These are phyloP conservation scores for Chesias legatella DNA, from an alignment of 2,888 invertebrate genomes.

Conservation along the genomic window DNA sequence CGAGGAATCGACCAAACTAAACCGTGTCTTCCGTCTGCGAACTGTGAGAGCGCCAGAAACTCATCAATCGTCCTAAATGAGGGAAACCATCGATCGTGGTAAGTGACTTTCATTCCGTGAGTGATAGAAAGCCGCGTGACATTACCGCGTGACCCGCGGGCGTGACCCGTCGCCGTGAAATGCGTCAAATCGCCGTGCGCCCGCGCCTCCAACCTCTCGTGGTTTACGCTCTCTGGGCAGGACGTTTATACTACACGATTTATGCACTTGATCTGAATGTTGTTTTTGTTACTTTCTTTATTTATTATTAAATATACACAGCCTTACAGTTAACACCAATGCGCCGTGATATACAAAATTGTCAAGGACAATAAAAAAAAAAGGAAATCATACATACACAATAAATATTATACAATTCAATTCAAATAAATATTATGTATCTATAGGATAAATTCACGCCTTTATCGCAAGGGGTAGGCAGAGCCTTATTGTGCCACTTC, in stretches of 20 bases:
- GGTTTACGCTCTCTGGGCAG: conserved; percentile 42
- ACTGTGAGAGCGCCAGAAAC: conserved; percentile 12
- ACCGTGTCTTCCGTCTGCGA: conserved; percentile 9
- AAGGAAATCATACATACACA: too few species aligned
- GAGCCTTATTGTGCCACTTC: too few species aligned
- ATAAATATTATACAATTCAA: too few species aligned
- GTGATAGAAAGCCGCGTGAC: conserved; percentile 71
- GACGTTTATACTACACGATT: conserved; percentile 34
- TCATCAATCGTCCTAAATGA: conserved; percentile 28
- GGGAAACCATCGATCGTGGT: conserved; percentile 34
- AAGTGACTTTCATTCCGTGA: conserved; percentile 61
- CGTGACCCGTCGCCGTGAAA: conserved; percentile 73
- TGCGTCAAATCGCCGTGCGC: conserved; percentile 79
- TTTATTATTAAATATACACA: too few species aligned
- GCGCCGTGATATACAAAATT: too few species aligned
- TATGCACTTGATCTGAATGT: not conserved
- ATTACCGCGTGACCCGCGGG: conserved; percentile 68
- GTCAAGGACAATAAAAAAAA: too few species aligned
- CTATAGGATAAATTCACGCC: too few species aligned
- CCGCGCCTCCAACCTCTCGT: conserved; percentile 46
- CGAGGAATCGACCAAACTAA: conserved; percentile 7
- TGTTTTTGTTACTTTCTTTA: too few species aligned
- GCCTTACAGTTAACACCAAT: too few species aligned
- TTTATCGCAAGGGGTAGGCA: too few species aligned
- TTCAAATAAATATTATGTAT: too few species aligned